Evolutionary conservation across 2,113 vertebrate genomes (phyloP), one percentile per base, ranked within the genome.

Genomic region (Muscicapa adusta): DNA sequence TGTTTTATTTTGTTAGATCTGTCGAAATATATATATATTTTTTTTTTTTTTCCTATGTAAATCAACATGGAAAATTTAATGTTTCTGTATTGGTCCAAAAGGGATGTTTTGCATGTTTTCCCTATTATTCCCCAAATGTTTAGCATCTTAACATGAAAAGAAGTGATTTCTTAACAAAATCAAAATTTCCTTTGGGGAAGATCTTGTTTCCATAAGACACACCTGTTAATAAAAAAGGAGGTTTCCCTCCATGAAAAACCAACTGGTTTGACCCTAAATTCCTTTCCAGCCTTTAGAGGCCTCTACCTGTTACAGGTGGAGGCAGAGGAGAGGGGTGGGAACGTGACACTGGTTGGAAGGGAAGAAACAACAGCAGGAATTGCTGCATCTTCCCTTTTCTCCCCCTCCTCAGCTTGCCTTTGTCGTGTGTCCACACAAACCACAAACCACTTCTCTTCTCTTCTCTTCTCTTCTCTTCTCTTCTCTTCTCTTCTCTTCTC

Each of bases 371-470:
- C 22, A 36, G 33, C 7, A 15, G 43, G 24, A 78, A 45, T 31
- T 42, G 28, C 2, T 54, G 23, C 14, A 4, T 17, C 47, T 29
- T n/a, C 18, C 12, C 28, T 75, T 53, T 60, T 28, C 33, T 81
- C 16, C 18, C 31, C 8, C 3, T 61, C 9, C 61, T 45, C 57
- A n/a, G 5, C 62, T 40, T n/a, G 36, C 22, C 62, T 77, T 58
- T 14, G 0, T 24, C 4, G 1, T 6, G 4, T 12, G 14, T 26
- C 24, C 18, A 15, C 6, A 2, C 31, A 84, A 81, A 67, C n/a
- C 1, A n/a, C n/a, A n/a, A n/a, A n/a, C n/a, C n/a, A n/a, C n/a
- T n/a, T n/a, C 7, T 34, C 15, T 14, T 19, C 10, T 17, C 28
- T 60, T 6, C 58, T 40, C 34, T 38, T 13, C 25, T 29, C 28